Evolutionary conservation across 2,113 vertebrate species (phyloP).

Genomic region (Gallinago undulata): DNA sequence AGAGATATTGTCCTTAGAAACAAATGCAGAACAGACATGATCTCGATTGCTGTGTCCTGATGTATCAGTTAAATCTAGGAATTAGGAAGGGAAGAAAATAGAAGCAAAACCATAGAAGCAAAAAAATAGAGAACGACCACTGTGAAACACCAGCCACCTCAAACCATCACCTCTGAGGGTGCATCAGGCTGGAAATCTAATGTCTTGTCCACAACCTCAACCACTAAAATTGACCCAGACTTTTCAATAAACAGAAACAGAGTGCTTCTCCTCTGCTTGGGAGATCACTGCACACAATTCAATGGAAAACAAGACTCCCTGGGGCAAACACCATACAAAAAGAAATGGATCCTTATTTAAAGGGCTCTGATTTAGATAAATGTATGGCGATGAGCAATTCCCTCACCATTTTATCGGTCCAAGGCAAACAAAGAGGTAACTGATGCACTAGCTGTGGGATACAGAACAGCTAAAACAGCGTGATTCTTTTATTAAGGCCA

Average conservation of each 20-base stretch:
- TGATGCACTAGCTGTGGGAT: background rate
- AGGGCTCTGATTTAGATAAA: background rate
- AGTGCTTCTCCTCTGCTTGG: background rate
- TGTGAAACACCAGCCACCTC: background rate
- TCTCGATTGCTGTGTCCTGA: background rate
- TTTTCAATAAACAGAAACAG: background rate
- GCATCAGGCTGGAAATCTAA: background rate
- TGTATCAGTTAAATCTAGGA: background rate
- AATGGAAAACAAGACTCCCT: background rate
- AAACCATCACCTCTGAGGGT: background rate
- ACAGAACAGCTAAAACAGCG: background rate
- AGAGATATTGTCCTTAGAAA: constrained; percentile 25
- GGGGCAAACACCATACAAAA: background rate
- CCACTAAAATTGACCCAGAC: background rate
- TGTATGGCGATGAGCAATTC: background rate
- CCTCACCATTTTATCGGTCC: background rate
- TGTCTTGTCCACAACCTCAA: background rate
- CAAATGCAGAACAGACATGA: constrained; percentile 4
- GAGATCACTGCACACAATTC: background rate
- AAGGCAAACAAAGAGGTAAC: background rate
- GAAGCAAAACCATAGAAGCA: background rate
- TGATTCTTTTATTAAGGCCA: background rate
- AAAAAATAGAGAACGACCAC: background rate
- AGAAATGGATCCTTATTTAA: background rate
- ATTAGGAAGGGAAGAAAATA: background rate